A percentile compares a stretch with the other conserved stretches of the same genome.
These are phyloP conservation scores for Bujurquina vittata DNA, from an alignment of 2,113 vertebrate species.

Conservation along the genomic window DNA sequence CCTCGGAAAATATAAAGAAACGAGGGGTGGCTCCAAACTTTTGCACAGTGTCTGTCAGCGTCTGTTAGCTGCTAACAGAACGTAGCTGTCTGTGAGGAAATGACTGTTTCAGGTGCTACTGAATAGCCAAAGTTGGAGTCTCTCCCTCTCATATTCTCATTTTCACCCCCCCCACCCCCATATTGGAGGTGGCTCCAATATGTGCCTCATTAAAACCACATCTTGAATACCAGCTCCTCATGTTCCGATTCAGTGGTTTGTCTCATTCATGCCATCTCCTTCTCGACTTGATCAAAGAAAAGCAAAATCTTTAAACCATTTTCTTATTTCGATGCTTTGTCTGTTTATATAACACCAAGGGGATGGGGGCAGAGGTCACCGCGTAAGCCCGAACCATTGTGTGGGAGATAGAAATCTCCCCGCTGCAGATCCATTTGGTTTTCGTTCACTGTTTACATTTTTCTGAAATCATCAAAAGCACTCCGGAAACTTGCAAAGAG, in stretches of 20 bases:
- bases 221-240: slow-evolving; percentile 7
- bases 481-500: slow-evolving; percentile 48
- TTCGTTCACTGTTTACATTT: slow-evolving; percentile 45
- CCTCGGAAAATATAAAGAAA: not conserved
- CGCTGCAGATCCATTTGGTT: slow-evolving; percentile 11
- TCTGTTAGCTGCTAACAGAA: not conserved
- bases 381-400: slow-evolving; percentile 3
- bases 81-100: not conserved
- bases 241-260: slow-evolving; percentile 33
- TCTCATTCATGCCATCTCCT: slow-evolving; percentile 7
- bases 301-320: slow-evolving; percentile 10
- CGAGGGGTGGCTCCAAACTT: too few relatives aligned
- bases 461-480: slow-evolving; percentile 62
- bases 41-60: too few relatives aligned
- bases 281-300: slow-evolving; percentile 41
- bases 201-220: slow-evolving; percentile 45
- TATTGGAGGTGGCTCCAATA: not conserved
- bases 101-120: not conserved
- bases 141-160: not conserved
- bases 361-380: slow-evolving; percentile 27
- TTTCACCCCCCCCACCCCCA: not conserved
- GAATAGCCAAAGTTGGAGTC: not conserved
- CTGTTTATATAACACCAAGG: slow-evolving; percentile 62
- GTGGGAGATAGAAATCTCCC: slow-evolving; percentile 37
- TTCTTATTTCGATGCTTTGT: slow-evolving; percentile 34